phyloP scores from a whole-genome alignment of 1,140 invertebrate species.

The Macrobrachium nipponense region DNA sequence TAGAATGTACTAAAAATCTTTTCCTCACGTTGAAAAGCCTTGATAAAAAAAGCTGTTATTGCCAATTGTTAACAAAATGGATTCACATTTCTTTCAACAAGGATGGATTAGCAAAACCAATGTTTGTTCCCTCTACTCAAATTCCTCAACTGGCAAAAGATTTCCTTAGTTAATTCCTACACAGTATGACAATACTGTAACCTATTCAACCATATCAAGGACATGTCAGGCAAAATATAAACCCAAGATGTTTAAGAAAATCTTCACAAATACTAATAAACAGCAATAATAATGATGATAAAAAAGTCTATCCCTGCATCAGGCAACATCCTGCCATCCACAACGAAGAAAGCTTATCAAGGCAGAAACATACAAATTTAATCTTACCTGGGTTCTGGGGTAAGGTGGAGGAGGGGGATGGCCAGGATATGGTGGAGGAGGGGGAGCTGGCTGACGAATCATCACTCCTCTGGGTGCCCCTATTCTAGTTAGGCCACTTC shows the following conservation, averaged over 20 bases:
- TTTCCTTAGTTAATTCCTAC: too few relatives aligned
- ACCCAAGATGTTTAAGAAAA: not conserved
- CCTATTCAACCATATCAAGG: too few relatives aligned
- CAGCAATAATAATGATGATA: slow-evolving; percentile 15
- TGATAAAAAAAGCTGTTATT: too few relatives aligned
- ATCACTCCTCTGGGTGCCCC: slow-evolving; percentile 17
- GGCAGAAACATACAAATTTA: slow-evolving; percentile 24
- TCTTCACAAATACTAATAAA: not conserved
- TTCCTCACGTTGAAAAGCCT: too few relatives aligned
- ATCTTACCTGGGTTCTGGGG: slow-evolving; percentile 41
- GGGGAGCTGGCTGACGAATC: slow-evolving; percentile 40
- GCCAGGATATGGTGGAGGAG: slow-evolving; percentile 44
- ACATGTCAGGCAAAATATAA: too few relatives aligned
- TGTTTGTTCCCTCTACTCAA: too few relatives aligned
- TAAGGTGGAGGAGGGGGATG: slow-evolving; percentile 50
- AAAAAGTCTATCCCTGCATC: slow-evolving; percentile 46
- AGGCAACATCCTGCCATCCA: slow-evolving; percentile 50
- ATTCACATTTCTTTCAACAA: too few relatives aligned
- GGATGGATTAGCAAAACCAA: too few relatives aligned
- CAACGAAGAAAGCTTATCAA: slow-evolving; percentile 44
- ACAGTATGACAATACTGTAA: too few relatives aligned
- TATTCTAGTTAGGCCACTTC: slow-evolving; percentile 25
- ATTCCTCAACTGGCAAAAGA: too few relatives aligned
- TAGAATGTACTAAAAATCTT: too few relatives aligned
- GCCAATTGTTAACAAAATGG: too few relatives aligned